phyloP scores from a whole-genome alignment of 2,888 invertebrate genomes.

The Amiota mariae region DNA sequence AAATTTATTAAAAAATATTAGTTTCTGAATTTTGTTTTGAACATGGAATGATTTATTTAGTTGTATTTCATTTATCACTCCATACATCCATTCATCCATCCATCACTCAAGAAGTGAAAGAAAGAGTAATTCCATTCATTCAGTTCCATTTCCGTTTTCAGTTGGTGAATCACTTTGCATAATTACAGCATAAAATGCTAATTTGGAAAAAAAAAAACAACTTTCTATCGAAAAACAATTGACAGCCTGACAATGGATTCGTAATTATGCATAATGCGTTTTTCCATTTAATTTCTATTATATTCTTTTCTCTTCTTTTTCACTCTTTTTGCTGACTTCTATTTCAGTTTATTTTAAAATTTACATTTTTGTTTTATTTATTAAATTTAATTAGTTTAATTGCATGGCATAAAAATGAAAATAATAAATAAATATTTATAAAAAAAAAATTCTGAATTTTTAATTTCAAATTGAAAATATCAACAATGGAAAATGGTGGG shows the following conservation, averaged over 20 bases:
- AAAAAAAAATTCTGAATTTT: not conserved
- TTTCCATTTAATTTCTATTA: not conserved
- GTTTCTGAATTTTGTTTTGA: not conserved
- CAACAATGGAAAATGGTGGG: not conserved
- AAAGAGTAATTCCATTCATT: no score
- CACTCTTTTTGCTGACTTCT: no score
- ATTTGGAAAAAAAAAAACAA: not conserved
- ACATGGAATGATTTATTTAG: no score
- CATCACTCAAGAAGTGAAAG: no score
- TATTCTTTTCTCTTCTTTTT: not conserved
- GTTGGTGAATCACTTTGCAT: not conserved
- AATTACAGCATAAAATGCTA: slow-evolving; percentile 6
- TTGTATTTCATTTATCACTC: no score
- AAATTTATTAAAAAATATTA: not conserved
- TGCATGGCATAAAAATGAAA: not conserved
- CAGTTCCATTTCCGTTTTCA: no score
- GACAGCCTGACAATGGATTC: not conserved
- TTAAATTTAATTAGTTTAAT: slow-evolving; percentile 16
- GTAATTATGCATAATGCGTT: slow-evolving; percentile 6
- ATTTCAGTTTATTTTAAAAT: no score
- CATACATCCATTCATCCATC: no score
- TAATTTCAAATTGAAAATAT: slow-evolving; percentile 9
- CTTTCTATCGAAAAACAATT: not conserved
- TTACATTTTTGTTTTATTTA: not conserved
- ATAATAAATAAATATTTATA: not conserved